phyloP scores from a whole-genome alignment of 2,888 invertebrate species.

The Meteorus cinctellus region DNA sequence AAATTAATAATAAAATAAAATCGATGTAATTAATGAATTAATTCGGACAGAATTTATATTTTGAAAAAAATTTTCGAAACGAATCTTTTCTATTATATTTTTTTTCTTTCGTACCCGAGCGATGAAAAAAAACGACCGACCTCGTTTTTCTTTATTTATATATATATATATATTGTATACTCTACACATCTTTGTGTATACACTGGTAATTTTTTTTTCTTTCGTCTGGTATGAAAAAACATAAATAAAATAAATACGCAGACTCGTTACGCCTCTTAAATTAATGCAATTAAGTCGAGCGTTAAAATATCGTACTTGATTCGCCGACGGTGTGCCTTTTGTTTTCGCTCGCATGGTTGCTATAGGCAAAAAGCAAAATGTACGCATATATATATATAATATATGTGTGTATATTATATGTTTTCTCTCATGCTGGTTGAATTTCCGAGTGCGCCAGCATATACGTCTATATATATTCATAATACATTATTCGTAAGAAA shows the following conservation, averaged over 20 bases:
- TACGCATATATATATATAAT: slow-evolving; percentile 50
- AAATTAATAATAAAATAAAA: slow-evolving; percentile 26
- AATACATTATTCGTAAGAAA: slow-evolving; percentile 53
- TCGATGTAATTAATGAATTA: neutral
- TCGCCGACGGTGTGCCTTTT: slow-evolving; percentile 60
- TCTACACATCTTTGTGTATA: neutral
- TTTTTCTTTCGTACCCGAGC: neutral
- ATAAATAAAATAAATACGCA: slow-evolving; percentile 38
- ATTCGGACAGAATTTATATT: neutral
- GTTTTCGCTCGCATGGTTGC: slow-evolving; percentile 56
- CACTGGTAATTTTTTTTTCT: slow-evolving; percentile 31
- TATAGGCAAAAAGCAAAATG: slow-evolving; percentile 36
- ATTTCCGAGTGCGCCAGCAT: slow-evolving; percentile 50
- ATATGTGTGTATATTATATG: slow-evolving; percentile 35
- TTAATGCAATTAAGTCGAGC: slow-evolving; percentile 67
- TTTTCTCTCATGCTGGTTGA: slow-evolving; percentile 42
- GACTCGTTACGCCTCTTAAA: slow-evolving; percentile 50
- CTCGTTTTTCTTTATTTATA: neutral
- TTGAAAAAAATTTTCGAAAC: too few relatives aligned
- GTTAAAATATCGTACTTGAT: slow-evolving; percentile 68
- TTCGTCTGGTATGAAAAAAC: slow-evolving; percentile 13
- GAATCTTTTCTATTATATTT: neutral
- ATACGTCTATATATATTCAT: slow-evolving; percentile 28
- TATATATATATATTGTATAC: neutral
- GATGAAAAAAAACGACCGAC: slow-evolving; percentile 9